These are phyloP conservation scores for Parnassius smintheus DNA, from an alignment of 2,888 invertebrate genomes.

Conservation along the genomic window DNA sequence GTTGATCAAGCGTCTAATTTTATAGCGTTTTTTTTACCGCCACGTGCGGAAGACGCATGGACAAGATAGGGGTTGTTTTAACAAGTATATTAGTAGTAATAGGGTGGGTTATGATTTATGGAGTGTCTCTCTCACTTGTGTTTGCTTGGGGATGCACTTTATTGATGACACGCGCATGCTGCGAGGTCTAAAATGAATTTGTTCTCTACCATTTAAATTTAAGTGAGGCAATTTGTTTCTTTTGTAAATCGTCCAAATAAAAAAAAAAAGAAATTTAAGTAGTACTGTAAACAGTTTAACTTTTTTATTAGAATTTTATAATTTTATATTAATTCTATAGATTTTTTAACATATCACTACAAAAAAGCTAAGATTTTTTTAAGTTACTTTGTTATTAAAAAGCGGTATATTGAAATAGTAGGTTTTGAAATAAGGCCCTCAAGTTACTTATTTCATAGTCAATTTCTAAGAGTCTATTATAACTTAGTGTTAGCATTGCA, in stretches of 20 bases:
- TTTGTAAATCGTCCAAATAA: background rate
- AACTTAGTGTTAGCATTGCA: background rate
- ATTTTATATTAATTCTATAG: too few species aligned
- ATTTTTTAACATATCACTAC: too few species aligned
- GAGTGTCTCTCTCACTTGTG: conserved; percentile 73
- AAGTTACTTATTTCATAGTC: too few species aligned
- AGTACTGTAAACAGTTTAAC: too few species aligned
- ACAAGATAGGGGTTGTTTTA: conserved; percentile 80
- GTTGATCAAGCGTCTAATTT: conserved; percentile 62
- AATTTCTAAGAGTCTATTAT: background rate
- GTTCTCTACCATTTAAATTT: conserved; percentile 38
- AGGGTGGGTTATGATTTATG: conserved; percentile 76
- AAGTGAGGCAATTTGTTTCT: conserved; percentile 30
- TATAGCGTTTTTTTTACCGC: conserved; percentile 54
- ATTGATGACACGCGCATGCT: conserved; percentile 73
- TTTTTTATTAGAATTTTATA: too few species aligned
- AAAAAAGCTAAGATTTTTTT: too few species aligned
- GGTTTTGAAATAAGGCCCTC: too few species aligned
- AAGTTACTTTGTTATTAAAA: too few species aligned
- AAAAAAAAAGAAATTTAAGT: too few species aligned
- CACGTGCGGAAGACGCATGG: conserved; percentile 61
- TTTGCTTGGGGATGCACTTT: conserved; percentile 64
- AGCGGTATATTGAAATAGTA: too few species aligned
- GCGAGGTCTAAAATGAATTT: conserved; percentile 50
- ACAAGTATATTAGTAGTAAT: conserved; percentile 77